phyloP scores from a whole-genome alignment of 2,113 vertebrate genomes.

The Acanthochromis polyacanthus region DNA sequence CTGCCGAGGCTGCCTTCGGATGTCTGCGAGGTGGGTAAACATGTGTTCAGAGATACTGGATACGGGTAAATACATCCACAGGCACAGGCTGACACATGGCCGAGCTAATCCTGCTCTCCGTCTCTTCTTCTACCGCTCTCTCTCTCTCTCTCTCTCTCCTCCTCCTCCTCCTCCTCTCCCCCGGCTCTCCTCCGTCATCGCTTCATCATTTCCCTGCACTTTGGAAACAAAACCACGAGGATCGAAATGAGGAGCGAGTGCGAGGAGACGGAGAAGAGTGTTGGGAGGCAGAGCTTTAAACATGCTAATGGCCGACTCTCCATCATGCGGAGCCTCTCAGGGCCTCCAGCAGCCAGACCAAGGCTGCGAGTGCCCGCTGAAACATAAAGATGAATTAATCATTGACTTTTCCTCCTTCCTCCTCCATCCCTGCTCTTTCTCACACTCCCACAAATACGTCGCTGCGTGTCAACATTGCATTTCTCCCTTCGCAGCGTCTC shows the following conservation, averaged over 20 bases:
- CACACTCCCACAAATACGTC: conserved; percentile 8
- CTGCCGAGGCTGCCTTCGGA: conserved; percentile 2
- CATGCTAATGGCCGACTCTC: conserved; percentile 60
- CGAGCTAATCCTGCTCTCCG: conserved; percentile 51
- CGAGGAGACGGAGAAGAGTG: conserved; percentile 39
- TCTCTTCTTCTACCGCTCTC: conserved; percentile 27
- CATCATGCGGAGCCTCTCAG: conserved; percentile 49
- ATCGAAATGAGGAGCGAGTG: conserved; percentile 43
- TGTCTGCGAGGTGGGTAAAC: conserved; percentile 39
- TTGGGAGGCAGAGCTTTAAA: conserved; percentile 55
- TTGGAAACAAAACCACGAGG: conserved; percentile 37
- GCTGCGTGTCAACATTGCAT: neutral
- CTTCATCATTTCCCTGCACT: conserved; percentile 50
- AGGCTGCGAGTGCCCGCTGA: conserved; percentile 15
- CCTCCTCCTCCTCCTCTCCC: no score
- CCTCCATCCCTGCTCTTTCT: conserved; percentile 16
- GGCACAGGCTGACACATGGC: conserved; percentile 44
- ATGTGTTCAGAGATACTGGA: conserved; percentile 43
- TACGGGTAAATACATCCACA: conserved; percentile 43
- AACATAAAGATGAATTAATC: conserved; percentile 70
- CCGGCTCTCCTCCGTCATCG: conserved; percentile 9
- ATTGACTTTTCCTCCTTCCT: conserved; percentile 39
- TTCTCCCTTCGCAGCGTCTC: conserved; percentile 27
- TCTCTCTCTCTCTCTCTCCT: no score
- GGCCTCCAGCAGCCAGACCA: conserved; percentile 33